Evolutionary conservation across 2,888 invertebrate genomes (phyloP), one percentile per base, ranked within the genome.

Genomic region (Omphaloscelis lunosa): DNA sequence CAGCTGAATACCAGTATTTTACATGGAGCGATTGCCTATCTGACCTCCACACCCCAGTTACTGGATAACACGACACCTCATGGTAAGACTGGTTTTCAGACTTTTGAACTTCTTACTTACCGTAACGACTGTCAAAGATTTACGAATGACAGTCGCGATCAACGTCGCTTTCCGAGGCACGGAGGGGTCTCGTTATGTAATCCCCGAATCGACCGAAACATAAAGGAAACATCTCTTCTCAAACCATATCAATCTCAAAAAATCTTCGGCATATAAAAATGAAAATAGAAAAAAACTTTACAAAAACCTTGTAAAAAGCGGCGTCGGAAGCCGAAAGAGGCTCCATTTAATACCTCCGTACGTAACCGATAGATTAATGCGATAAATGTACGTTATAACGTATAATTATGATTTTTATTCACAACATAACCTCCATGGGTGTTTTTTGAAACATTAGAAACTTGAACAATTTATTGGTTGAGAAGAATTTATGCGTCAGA

Each of bases 391-490:
- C 76, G 90, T 90, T 93, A 82, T 82, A 93, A 84, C 92, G 90
- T 78, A 80, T 90, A 94, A 95, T 95, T 95, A 95, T 94, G 90
- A 94, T 90, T 91, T 89, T 93, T 94, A 94, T 94, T 93, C 91
- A 91, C 86, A 76, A 87, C 84, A 89, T 85, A 89, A 91, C 90
- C 86, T 91, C 86, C 87, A 83, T 83, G 86, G 72, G 79, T 79
- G 74, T 75, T 82, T 86, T 89, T 86, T 80, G 11, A 74, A 76
- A 83, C 89, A 85, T 89, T 88, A 85, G 83, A 87, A 88, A 82
- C 82, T 82, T 78, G 59, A 65, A 74, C 41, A 71, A 86, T 84
- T 84, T 84, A 86, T 84, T 73, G 80, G 27, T 56, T 4, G 29
- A 27, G 67, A 86, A 71, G 84, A 86, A 84, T 84, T 69, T 71